A percentile compares a stretch with the other conserved stretches of the same genome.
Evolutionary conservation across 2,113 vertebrate genomes (phyloP).

Genomic region (Caretta caretta): DNA sequence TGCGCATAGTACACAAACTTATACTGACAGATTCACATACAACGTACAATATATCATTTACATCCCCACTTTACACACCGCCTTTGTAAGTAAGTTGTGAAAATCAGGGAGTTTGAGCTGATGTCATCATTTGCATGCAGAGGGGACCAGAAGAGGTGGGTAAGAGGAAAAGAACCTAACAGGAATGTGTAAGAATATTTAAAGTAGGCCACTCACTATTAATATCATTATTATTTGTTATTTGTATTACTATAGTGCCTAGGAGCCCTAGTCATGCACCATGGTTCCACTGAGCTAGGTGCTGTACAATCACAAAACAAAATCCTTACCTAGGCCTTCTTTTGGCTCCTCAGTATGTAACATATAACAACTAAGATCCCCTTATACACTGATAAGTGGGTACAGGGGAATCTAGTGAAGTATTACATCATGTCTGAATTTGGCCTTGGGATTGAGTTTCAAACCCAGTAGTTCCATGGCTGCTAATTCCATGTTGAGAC

Average conservation of each 20-base stretch:
- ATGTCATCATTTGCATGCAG: constrained; percentile 34
- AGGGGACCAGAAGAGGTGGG: not conserved
- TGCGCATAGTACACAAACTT: not conserved
- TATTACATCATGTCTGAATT: not conserved
- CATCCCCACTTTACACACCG: not conserved
- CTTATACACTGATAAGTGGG: not conserved
- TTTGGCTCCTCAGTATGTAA: not conserved
- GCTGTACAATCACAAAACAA: constrained; percentile 69
- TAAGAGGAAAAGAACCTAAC: not conserved
- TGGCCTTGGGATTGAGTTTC: not conserved
- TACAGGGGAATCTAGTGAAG: not conserved
- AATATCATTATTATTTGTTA: not conserved
- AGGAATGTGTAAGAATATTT: not conserved
- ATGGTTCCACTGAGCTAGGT: constrained; percentile 56
- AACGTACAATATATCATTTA: not conserved
- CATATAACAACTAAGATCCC: not conserved
- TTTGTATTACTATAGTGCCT: constrained; percentile 54
- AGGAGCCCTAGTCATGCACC: not conserved
- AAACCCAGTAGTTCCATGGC: not conserved
- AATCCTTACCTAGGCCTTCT: constrained; percentile 10
- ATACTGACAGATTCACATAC: not conserved
- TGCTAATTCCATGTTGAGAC: accelerated
- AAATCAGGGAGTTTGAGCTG: not conserved
- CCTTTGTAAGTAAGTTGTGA: not conserved
- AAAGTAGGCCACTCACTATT: not conserved